These are phyloP conservation scores for Rhinolophus ferrumequinum DNA, from an alignment of 2,113 vertebrate species.

Conservation along the genomic window DNA sequence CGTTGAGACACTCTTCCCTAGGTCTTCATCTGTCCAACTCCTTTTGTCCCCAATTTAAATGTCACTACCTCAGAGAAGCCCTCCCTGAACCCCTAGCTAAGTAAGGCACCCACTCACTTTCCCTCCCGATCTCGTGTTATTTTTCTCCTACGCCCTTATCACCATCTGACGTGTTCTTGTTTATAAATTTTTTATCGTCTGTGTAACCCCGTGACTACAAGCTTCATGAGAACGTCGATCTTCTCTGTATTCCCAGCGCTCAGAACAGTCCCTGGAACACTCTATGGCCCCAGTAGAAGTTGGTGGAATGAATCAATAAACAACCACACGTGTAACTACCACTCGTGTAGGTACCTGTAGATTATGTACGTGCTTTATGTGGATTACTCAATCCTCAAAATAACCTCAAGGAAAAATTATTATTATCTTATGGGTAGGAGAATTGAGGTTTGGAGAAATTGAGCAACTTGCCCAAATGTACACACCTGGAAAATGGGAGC, in stretches of 20 bases:
- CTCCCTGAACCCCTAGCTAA: neutral
- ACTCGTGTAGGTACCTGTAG: neutral
- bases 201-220: neutral
- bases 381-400: neutral
- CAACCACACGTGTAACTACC: neutral
- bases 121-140: neutral
- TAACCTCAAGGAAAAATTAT: neutral
- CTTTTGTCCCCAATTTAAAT: neutral
- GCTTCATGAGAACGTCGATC: neutral
- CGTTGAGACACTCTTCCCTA: neutral
- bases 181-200: neutral
- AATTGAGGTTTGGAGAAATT: neutral
- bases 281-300: neutral
- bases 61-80: neutral
- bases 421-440: neutral
- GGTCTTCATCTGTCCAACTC: neutral
- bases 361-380: neutral
- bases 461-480: neutral
- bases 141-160: neutral
- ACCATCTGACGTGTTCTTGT: neutral
- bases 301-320: neutral
- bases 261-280: neutral
- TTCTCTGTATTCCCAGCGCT: neutral
- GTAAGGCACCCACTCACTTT: neutral
- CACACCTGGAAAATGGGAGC: neutral